phyloP scores from a whole-genome alignment of 2,113 vertebrate species.

The Mesoclemmys tuberculata region DNA sequence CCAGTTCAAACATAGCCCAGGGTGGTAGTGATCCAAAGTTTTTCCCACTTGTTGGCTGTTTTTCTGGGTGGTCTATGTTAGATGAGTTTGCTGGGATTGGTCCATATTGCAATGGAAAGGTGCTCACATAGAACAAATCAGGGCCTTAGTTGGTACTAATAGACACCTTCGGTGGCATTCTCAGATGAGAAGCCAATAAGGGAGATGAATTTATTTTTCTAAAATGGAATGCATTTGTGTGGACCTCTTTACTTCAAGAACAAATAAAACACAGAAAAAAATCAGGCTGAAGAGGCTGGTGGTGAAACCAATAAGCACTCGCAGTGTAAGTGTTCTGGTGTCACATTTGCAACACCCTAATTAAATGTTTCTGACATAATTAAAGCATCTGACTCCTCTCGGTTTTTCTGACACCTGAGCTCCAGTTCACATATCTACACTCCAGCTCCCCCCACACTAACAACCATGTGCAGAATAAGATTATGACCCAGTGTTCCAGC shows the following conservation, averaged over 20 bases:
- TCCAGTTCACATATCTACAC: not conserved
- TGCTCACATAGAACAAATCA: not conserved
- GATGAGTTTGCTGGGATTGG: not conserved
- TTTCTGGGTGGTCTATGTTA: not conserved
- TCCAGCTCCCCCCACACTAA: not conserved
- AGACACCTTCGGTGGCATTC: not conserved
- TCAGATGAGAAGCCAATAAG: not conserved
- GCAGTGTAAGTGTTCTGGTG: not conserved
- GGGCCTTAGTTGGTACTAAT: not conserved
- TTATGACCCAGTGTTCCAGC: slow-evolving; percentile 37
- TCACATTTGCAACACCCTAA: not conserved
- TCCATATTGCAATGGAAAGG: not conserved
- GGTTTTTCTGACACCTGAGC: not conserved
- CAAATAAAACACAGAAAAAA: not conserved
- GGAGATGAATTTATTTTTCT: not conserved
- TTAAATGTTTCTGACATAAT: not conserved
- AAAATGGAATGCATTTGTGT: not conserved
- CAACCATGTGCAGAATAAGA: slow-evolving; percentile 4
- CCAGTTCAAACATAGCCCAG: not conserved
- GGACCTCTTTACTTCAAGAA: not conserved
- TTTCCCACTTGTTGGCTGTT: not conserved
- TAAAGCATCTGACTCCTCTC: not conserved
- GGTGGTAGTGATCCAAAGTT: not conserved
- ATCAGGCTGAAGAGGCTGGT: not conserved
- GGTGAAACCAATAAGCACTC: not conserved